Conservation (phyloP, 2,888 invertebrate species). For the Nomada fucata region DNA sequence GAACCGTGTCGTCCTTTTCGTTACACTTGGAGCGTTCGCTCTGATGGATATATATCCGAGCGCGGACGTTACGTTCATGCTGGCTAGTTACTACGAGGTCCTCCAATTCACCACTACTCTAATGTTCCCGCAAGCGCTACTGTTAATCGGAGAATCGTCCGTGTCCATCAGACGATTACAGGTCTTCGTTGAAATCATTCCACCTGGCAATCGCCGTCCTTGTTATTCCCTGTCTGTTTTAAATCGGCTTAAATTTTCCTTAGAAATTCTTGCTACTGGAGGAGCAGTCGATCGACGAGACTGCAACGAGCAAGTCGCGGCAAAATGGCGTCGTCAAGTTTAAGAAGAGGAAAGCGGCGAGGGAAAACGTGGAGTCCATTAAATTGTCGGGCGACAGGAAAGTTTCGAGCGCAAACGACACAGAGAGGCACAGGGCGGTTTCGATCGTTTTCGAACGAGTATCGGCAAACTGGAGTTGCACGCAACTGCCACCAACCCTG, state of each 20-base stretch:
- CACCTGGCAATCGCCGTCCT: not conserved
- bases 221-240: not conserved
- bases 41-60: conserved; percentile 80
- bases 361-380: not conserved
- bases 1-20: conserved; percentile 89
- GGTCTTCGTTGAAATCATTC: conserved; percentile 62
- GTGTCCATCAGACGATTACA: conserved; percentile 86
- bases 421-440: conserved; percentile 67
- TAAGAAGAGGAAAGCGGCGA: conserved; percentile 4
- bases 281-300: conserved; percentile 56
- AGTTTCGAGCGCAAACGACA: not conserved
- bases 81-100: conserved; percentile 87
- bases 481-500: conserved; percentile 82
- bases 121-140: conserved; percentile 86
- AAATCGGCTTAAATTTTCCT: not conserved
- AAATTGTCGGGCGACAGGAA: not conserved
- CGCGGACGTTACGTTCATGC: conserved; percentile 85
- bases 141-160: conserved; percentile 85
- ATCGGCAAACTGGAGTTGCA: conserved; percentile 79
- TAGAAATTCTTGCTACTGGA: conserved; percentile 78
- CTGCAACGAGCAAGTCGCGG: accelerated
- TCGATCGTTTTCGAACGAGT: conserved; percentile 71
- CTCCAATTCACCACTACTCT: conserved; percentile 87
- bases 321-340: not conserved
- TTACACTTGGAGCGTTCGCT: conserved; percentile 87